Base-by-base conservation (phyloP, 92 coral and sea anemone species). In the Porites cylindrica region DNA sequence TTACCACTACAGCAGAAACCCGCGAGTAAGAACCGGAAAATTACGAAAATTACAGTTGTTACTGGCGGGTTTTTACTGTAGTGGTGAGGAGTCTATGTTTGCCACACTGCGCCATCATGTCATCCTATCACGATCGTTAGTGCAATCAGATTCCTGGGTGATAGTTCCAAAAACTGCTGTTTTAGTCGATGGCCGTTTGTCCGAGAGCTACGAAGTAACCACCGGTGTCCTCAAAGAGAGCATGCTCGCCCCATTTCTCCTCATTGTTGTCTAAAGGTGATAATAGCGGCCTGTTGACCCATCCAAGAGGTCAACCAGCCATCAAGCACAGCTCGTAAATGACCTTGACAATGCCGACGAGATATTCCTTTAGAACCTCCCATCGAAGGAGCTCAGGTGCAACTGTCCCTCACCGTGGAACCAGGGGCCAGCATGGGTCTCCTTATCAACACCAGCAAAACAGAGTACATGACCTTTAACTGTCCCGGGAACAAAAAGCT, bases 331-430 rank as follows among this genome's bases (percentile, higher is more conserved):
- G 67, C 10, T 7, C 29, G 4, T 54, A n/a, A 78, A 78, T 52
- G 82, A 78, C 82, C 51, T 19, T 38, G 82, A 56, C 71, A 21
- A 58, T 78, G 82, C 69, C 0, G 82, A 60, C 47, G 19, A 19
- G 51, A 59, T 78, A 8, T 0, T 0, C 70, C 53, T 60, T 18
- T 78, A 18, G 82, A 52, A 60, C 10, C 66, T 23, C 26, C 82
- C 82, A 2, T 82, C 7, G 21, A 79, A 63, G 7, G 38, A 0
- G 83, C 56, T 59, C 73, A 79, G 14, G 43, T 43, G 53, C 24
- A 26, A 8, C 72, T 79, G 38, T 29, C 71, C 54, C 13, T 53
- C 59, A 63, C 69, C 21, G 82, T 8, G 23, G 26, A 11, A 61
- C 71, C 68, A 59, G 71, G 51, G 59, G 78, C 78, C n/a, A n/a